Percentiles rank a stretch among this genome's conserved stretches.
Evolutionary conservation across 1,140 invertebrate genomes (phyloP).

Genomic region (Hyposmocoma kahamanoa): DNA sequence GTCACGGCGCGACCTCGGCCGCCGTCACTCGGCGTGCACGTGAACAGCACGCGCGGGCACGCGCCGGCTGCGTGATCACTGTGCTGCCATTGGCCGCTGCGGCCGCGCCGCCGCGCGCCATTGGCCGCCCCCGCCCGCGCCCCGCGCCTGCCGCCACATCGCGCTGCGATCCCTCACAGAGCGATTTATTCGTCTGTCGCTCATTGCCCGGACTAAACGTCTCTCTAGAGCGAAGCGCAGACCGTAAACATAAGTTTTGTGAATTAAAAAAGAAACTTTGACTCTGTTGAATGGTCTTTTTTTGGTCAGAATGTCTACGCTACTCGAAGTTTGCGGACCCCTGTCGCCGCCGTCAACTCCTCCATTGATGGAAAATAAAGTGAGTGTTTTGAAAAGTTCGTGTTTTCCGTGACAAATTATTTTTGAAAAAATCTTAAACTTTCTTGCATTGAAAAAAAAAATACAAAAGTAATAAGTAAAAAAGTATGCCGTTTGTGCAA

Average conservation of each 20-base stretch:
- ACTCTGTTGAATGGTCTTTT: conserved; percentile 45
- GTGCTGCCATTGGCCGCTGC: conserved; percentile 44
- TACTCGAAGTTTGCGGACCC: conserved; percentile 65
- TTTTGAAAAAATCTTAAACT: conserved; percentile 7
- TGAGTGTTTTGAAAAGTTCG: conserved; percentile 49
- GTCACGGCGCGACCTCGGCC: conserved; percentile 72
- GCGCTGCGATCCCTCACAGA: conserved; percentile 39
- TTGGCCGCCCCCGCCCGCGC: conserved; percentile 41
- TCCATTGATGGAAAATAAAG: conserved; percentile 68
- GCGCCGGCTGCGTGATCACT: conserved; percentile 69
- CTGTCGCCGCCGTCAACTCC: conserved; percentile 71
- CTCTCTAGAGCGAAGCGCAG: conserved; percentile 26
- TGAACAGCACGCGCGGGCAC: conserved; percentile 75
- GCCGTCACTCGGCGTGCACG: conserved; percentile 74
- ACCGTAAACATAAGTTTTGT: conserved; percentile 49
- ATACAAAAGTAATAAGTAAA: conserved; percentile 20
- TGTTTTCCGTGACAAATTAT: not conserved
- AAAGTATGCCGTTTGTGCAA: conserved; percentile 40
- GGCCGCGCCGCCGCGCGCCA: conserved; percentile 26
- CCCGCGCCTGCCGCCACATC: conserved; percentile 31
- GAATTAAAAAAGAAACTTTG: conserved; percentile 67
- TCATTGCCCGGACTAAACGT: conserved; percentile 48
- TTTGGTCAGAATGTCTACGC: conserved; percentile 52
- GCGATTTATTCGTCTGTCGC: conserved; percentile 65
- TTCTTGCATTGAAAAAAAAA: conserved; percentile 13